Percentiles rank a stretch among this genome's conserved stretches.
phyloP scores from a whole-genome alignment of 2,113 vertebrate species.

The Brachyhypopomus occidentalis region DNA sequence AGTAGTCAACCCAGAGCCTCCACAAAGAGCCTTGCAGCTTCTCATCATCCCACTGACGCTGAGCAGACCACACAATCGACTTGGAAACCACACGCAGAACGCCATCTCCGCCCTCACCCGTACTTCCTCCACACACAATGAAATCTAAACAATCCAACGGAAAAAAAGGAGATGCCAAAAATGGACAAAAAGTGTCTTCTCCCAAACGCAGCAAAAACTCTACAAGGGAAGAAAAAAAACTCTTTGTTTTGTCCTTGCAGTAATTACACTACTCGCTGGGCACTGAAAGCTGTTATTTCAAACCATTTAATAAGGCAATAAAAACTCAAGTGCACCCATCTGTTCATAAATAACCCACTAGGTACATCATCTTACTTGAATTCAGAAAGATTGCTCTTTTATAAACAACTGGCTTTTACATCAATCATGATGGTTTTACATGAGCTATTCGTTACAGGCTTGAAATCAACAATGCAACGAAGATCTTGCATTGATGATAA shows the following conservation, averaged over 20 bases:
- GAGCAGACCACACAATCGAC: slow-evolving; percentile 21
- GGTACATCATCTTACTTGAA: neutral
- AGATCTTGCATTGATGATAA: too few species aligned
- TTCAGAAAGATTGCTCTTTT: neutral
- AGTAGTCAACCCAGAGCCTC: slow-evolving; percentile 25
- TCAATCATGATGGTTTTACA: neutral
- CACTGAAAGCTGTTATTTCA: neutral
- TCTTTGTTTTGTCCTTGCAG: neutral
- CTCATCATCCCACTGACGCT: slow-evolving; percentile 9
- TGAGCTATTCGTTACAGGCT: neutral
- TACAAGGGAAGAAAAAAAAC: neutral
- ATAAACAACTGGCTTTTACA: neutral
- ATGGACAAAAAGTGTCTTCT: neutral
- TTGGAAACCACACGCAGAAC: slow-evolving; percentile 24
- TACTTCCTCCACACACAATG: neutral
- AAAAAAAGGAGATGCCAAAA: neutral
- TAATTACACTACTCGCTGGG: neutral
- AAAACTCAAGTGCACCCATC: neutral
- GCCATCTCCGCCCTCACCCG: neutral
- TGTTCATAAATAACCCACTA: neutral
- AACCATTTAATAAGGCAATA: neutral
- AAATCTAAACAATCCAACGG: neutral
- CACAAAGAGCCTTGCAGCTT: slow-evolving; percentile 17
- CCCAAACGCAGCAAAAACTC: neutral
- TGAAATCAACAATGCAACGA: neutral